Evolutionary conservation across 2,888 invertebrate genomes (phyloP).

Genomic region (Melinaea marsaeus): DNA sequence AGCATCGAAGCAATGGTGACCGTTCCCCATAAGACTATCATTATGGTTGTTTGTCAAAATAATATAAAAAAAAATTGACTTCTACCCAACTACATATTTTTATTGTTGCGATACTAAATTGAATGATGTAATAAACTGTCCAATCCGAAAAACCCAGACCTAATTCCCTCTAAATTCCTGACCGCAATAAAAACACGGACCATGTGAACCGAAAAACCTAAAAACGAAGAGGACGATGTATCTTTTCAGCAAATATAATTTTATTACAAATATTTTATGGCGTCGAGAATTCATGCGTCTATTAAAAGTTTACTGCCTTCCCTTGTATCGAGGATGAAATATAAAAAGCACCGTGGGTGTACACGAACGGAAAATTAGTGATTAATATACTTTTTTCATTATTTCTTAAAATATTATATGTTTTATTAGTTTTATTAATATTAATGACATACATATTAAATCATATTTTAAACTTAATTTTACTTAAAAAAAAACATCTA

Average conservation of each 20-base stretch:
- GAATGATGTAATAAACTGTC: not conserved
- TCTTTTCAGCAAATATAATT: constrained; percentile 49
- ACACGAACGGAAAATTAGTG: not conserved
- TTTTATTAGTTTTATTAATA: too few relatives aligned
- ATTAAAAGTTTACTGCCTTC: constrained; percentile 57
- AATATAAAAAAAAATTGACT: too few relatives aligned
- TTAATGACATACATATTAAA: too few relatives aligned
- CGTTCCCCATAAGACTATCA: too few relatives aligned
- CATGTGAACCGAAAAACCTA: constrained; percentile 24
- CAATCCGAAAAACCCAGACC: not conserved
- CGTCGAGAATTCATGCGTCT: constrained; percentile 41
- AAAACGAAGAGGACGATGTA: constrained; percentile 18
- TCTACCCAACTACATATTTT: not conserved
- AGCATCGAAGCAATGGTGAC: too few relatives aligned
- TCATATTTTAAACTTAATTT: too few relatives aligned
- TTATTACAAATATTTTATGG: constrained; percentile 63
- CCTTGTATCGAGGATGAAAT: constrained; percentile 28
- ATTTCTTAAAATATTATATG: not conserved
- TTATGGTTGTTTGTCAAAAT: too few relatives aligned
- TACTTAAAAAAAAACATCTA: too few relatives aligned
- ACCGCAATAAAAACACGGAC: constrained; percentile 27
- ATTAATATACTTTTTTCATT: constrained; percentile 1
- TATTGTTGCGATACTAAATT: not conserved
- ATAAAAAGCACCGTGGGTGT: constrained; percentile 23
- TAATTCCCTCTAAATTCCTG: constrained; percentile 8